A percentile compares a stretch with the other conserved stretches of the same genome.
phyloP scores from a whole-genome alignment of 2,113 vertebrate genomes.

The Megalops atlanticus region DNA sequence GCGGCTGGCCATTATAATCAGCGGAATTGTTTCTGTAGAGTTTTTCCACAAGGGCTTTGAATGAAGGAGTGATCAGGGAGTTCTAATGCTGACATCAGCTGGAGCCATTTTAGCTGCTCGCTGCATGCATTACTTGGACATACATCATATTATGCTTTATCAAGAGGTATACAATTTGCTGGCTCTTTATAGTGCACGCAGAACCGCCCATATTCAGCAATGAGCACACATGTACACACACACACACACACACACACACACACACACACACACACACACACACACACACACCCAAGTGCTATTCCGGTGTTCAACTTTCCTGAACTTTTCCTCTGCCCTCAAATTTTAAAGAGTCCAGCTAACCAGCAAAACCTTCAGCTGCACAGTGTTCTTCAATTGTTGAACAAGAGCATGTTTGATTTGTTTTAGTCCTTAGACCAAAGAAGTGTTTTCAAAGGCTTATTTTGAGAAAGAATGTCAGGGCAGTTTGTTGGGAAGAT shows the following conservation, averaged over 20 bases:
- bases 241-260: not conserved
- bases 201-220: too few relatives aligned
- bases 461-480: not conserved
- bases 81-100: not conserved
- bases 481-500: not conserved
- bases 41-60: not conserved
- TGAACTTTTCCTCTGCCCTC: too few relatives aligned
- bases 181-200: too few relatives aligned
- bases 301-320: not conserved
- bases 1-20: constrained; percentile 7
- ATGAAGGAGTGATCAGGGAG: not conserved
- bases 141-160: not conserved
- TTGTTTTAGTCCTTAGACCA: not conserved
- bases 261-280: not conserved
- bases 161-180: too few relatives aligned
- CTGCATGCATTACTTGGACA: not conserved
- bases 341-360: not conserved
- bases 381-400: not conserved
- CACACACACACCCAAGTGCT: not conserved
- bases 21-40: not conserved
- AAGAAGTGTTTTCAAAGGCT: not conserved
- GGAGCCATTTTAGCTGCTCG: not conserved
- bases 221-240: not conserved
- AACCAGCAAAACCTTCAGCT: not conserved
- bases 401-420: not conserved